phyloP scores from a whole-genome alignment of 2,888 invertebrate genomes.

The Orthosia gracilis region DNA sequence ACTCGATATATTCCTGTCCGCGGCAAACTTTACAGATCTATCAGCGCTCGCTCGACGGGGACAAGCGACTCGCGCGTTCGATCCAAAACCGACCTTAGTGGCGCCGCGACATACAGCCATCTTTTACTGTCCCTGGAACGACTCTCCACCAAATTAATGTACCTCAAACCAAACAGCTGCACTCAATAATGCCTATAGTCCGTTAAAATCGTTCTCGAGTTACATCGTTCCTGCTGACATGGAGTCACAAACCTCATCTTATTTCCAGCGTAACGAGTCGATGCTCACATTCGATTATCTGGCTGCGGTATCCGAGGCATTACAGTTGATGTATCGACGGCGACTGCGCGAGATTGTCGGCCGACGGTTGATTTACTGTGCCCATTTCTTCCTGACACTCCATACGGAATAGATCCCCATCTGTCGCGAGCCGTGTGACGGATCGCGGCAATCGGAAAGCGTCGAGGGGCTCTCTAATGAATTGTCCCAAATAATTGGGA shows the following conservation, averaged over 20 bases:
- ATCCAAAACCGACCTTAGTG: constrained; percentile 79
- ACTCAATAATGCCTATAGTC: constrained; percentile 75
- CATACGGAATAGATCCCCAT: constrained; percentile 87
- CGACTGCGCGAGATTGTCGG: constrained; percentile 89
- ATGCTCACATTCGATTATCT: constrained; percentile 91
- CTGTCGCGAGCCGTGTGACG: constrained; percentile 87
- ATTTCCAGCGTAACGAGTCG: constrained; percentile 90
- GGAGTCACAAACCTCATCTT: constrained; percentile 87
- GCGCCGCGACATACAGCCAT: constrained; percentile 51
- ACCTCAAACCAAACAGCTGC: constrained; percentile 55
- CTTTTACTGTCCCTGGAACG: constrained; percentile 57
- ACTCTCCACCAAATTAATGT: constrained; percentile 59
- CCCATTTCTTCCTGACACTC: constrained; percentile 90
- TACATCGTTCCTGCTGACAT: constrained; percentile 77
- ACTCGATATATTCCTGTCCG: constrained; percentile 91
- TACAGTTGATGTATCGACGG: constrained; percentile 90
- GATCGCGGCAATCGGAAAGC: constrained; percentile 87
- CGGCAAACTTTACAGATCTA: constrained; percentile 91
- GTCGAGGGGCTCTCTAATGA: constrained; percentile 89
- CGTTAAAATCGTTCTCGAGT: constrained; percentile 66
- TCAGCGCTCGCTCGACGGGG: constrained; percentile 81
- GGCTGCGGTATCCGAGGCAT: constrained; percentile 90
- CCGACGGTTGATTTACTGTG: constrained; percentile 88
- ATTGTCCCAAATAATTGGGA: constrained; percentile 91
- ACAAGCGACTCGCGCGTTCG: constrained; percentile 76